Percentiles rank a stretch among this genome's conserved stretches.
phyloP scores from a whole-genome alignment of 2,113 vertebrate genomes.

The Zosterops borbonicus region DNA sequence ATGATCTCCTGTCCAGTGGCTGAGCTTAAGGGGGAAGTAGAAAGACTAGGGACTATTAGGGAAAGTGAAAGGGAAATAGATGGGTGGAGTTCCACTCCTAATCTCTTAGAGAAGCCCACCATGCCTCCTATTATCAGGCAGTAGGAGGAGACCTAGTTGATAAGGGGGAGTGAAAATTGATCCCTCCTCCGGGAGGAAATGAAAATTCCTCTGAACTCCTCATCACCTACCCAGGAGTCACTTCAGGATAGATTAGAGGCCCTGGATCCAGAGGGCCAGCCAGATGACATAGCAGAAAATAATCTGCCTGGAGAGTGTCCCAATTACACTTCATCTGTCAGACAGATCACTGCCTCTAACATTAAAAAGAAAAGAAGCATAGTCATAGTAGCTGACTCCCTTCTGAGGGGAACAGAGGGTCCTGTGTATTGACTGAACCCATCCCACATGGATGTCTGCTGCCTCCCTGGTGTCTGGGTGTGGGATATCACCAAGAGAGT shows the following conservation, averaged over 20 bases:
- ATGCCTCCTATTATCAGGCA: not conserved
- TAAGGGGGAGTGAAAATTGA: not conserved
- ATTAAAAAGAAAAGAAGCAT: not conserved
- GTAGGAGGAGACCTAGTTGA: not conserved
- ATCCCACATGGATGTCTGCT: not conserved
- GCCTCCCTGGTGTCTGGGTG: not conserved
- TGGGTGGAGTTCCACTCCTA: not conserved
- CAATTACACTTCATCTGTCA: not conserved
- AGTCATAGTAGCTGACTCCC: fast-evolving
- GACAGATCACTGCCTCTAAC: not conserved
- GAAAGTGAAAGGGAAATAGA: not conserved
- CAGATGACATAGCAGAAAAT: not conserved
- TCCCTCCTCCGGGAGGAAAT: fast-evolving
- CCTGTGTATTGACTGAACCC: fast-evolving
- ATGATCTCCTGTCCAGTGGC: not conserved
- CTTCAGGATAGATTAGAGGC: not conserved
- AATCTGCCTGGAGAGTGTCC: not conserved
- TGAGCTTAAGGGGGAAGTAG: not conserved
- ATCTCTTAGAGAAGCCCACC: not conserved
- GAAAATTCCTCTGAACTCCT: not conserved
- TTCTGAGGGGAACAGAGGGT: not conserved
- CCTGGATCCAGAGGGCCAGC: not conserved
- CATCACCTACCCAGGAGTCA: too few relatives aligned
- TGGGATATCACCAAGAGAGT: not conserved
- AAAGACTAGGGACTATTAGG: not conserved